Evolutionary conservation across 2,113 vertebrate species (phyloP).

Genomic region (Irena cyanogastra): DNA sequence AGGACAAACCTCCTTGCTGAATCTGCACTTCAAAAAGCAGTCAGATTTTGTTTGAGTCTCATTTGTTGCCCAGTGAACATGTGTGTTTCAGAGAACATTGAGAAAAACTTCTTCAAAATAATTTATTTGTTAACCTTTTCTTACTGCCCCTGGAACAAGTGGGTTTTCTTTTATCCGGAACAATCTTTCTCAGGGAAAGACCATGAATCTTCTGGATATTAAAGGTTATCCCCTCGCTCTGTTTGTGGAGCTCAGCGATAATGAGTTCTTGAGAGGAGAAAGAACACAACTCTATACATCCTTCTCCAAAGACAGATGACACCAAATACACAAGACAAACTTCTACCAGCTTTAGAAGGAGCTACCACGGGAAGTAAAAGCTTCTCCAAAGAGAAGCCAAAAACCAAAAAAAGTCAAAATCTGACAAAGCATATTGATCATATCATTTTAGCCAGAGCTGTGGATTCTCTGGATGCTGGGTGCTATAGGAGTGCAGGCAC

Average conservation of each 20-base stretch:
- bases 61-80: accelerated
- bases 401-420: background rate
- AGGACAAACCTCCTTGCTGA: background rate
- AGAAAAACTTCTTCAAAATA: background rate
- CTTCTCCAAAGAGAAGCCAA: background rate
- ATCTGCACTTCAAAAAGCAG: background rate
- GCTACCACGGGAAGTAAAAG: background rate
- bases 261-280: background rate
- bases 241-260: background rate
- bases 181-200: background rate
- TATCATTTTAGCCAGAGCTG: background rate
- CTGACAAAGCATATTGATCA: background rate
- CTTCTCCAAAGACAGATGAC: background rate
- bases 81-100: background rate
- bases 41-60: background rate
- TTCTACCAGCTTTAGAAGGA: background rate
- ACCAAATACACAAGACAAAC: background rate
- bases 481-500: background rate
- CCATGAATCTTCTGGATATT: background rate
- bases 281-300: background rate
- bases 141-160: background rate
- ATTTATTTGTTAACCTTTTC: background rate
- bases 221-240: background rate
- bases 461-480: background rate
- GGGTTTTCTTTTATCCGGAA: background rate